Evolutionary conservation across 2,113 vertebrate genomes (phyloP).

Genomic region (Amia ocellicauda): DNA sequence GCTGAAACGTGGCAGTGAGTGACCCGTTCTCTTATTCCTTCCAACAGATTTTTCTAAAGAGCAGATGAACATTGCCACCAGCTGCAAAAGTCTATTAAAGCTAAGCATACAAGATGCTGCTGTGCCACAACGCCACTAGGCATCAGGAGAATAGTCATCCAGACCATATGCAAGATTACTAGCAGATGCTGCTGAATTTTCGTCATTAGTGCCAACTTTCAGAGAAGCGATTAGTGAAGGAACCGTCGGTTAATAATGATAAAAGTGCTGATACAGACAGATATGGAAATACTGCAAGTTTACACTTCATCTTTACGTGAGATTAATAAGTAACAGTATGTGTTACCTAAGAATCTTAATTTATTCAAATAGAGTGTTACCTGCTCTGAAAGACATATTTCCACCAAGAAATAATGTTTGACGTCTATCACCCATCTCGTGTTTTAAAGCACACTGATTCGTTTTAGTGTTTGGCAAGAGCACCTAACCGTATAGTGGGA

Average conservation of each 20-base stretch:
- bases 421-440: too few species aligned
- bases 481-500: too few species aligned
- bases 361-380: too few species aligned
- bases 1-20: too few species aligned
- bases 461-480: too few species aligned
- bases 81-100: neutral
- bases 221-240: neutral
- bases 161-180: slow-evolving; percentile 5
- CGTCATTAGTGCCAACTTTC: neutral
- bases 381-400: too few species aligned
- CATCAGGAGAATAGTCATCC: slow-evolving; percentile 23
- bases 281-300: neutral
- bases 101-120: neutral
- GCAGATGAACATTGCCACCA: slow-evolving; percentile 32
- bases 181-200: slow-evolving; percentile 14
- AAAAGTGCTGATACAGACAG: neutral
- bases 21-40: slow-evolving; percentile 7
- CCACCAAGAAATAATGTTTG: too few species aligned
- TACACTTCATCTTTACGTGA: too few species aligned
- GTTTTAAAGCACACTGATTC: too few species aligned
- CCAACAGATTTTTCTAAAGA: slow-evolving; percentile 43
- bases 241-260: neutral
- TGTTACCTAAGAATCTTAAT: too few species aligned
- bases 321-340: too few species aligned
- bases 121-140: neutral